These are phyloP conservation scores for Columba livia DNA, from an alignment of 2,113 vertebrate genomes.

Conservation along the genomic window DNA sequence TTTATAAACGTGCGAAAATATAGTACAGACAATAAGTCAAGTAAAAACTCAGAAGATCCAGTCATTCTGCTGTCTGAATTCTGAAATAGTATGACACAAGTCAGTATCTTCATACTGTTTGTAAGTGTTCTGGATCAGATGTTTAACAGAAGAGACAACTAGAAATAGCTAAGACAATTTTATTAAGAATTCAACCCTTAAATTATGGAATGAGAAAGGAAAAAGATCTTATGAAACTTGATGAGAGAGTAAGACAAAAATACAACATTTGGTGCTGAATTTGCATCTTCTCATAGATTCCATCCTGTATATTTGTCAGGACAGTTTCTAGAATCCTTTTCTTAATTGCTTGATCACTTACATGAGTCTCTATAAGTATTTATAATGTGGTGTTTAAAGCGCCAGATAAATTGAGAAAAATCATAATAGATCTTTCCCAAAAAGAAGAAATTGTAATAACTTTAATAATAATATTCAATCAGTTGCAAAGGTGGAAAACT, in stretches of 20 bases:
- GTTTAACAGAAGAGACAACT: neutral
- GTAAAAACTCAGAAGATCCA: neutral
- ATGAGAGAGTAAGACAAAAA: neutral
- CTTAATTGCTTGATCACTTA: neutral
- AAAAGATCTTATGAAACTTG: neutral
- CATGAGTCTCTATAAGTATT: neutral
- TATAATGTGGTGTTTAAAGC: neutral
- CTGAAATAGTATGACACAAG: neutral
- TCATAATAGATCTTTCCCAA: neutral
- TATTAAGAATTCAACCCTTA: neutral
- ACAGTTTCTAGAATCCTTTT: neutral
- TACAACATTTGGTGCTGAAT: neutral
- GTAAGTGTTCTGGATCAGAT: neutral
- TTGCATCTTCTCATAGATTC: neutral
- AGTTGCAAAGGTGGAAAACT: neutral
- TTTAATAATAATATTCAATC: neutral
- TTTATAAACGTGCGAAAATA: neutral
- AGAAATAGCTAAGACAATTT: neutral
- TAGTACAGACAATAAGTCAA: neutral
- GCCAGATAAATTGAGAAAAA: neutral
- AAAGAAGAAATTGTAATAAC: neutral
- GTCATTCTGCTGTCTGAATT: neutral
- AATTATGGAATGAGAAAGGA: neutral
- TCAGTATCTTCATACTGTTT: neutral
- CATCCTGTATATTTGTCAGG: neutral